phyloP scores from a whole-genome alignment of 2,113 vertebrate genomes.

The Campylomormyrus numenius region DNA sequence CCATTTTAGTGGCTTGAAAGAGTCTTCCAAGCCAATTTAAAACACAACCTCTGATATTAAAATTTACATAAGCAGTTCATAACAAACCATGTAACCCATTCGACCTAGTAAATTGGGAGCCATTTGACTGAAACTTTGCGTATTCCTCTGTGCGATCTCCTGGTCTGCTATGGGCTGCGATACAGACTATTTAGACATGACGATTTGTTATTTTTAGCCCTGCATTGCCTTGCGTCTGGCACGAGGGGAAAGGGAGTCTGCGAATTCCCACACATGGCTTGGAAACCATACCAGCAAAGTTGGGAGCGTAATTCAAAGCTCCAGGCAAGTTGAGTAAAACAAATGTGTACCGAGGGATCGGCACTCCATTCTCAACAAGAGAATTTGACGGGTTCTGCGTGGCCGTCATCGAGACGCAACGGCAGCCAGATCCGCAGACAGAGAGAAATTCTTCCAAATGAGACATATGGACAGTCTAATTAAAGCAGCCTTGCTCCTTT shows the following conservation, averaged over 20 bases:
- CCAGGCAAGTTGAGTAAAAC: conserved; percentile 20
- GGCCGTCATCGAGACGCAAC: neutral
- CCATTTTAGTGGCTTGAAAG: neutral
- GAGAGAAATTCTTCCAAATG: conserved; percentile 13
- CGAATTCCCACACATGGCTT: neutral
- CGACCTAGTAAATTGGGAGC: neutral
- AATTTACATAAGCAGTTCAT: neutral
- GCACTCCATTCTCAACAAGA: neutral
- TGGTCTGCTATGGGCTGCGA: neutral
- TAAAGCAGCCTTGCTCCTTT: conserved; percentile 4
- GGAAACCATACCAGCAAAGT: neutral
- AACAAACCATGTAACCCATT: neutral
- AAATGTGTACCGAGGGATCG: conserved; percentile 13
- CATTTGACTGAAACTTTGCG: neutral
- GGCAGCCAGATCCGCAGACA: neutral
- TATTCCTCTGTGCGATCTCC: neutral
- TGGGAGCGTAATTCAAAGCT: conserved; percentile 17
- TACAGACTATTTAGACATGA: neutral
- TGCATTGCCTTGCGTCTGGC: neutral
- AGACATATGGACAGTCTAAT: conserved; percentile 24
- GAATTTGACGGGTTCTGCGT: neutral
- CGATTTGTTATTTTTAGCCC: neutral
- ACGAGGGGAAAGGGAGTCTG: neutral
- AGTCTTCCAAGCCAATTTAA: neutral
- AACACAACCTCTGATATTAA: neutral